Evolutionary conservation across 2,888 invertebrate species (phyloP), one percentile per base, ranked within the genome.

Genomic region (Cephus rjabovi): DNA sequence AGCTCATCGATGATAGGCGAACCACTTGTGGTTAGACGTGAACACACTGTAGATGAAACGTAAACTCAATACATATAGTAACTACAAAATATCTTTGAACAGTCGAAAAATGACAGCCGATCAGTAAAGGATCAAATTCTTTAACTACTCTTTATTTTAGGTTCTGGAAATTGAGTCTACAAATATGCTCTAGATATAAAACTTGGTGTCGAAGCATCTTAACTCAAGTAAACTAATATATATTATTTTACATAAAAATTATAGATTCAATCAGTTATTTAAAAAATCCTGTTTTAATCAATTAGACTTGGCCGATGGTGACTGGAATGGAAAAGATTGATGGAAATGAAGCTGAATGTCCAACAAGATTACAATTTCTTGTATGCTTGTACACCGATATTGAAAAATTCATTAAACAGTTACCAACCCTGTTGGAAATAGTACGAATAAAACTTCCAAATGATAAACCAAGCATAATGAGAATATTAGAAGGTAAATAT

Each of bases 121-220:
- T 15, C 15, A 40, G 2, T 40, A 1, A 40, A 15, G 15, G 12
- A 40, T 40, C 6, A 40, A 40, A 40, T 15, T 15, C 6, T 15
- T 15, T 15, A 40, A 40, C 15, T 15, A 40, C 1, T 40, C 40
- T 40, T 40, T 40, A 4, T 40, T 40, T 15, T 15, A 96, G 96
- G 89, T 98, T 98, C 92, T 97, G 97, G 95, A 98, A 97, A 92
- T 93, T 98, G 11, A 96, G 95, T 33, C 93, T 98, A 80, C 97
- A 98, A 92, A 93, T 98, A 69, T 89, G 97, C 73, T 94, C 97
- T 73, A 94, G 98, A 86, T 97, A 97, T 90, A 93, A 94, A 12
- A 94, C 94, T n/a, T 97, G 97, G 96, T 93, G 94, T 76, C 92
- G 91, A 56, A 92, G 90, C 75, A 85, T 87, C 4, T 77, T 91